Evolutionary conservation across 2,888 invertebrate genomes (phyloP).

Genomic region (Melanargia galathea): DNA sequence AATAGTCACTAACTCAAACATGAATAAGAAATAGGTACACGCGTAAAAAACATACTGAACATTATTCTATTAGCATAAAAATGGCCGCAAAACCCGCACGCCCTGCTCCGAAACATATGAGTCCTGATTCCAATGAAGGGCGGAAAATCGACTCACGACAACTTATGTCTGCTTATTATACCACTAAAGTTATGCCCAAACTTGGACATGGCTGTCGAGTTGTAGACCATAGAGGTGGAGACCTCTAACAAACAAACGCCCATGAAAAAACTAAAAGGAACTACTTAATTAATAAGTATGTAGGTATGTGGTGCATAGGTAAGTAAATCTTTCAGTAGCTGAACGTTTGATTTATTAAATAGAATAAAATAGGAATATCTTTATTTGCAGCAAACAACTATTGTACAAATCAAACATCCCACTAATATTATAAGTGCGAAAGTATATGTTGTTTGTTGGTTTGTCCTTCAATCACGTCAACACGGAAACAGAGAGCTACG

Average conservation of each 20-base stretch:
- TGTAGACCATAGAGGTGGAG: not conserved
- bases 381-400: too few relatives aligned
- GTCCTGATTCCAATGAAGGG: conserved; percentile 22
- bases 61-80: not conserved
- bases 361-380: too few relatives aligned
- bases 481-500: too few relatives aligned
- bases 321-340: too few relatives aligned
- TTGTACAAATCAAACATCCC: too few relatives aligned
- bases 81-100: not conserved
- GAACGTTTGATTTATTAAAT: too few relatives aligned
- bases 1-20: not conserved
- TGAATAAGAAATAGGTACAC: not conserved
- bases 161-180: conserved; percentile 25
- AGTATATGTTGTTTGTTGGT: not conserved
- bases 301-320: too few relatives aligned
- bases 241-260: too few relatives aligned
- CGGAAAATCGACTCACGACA: conserved; percentile 32
- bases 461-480: too few relatives aligned
- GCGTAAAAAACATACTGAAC: not conserved
- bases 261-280: not conserved
- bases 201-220: conserved; percentile 22
- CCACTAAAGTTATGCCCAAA: conserved; percentile 30
- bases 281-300: too few relatives aligned
- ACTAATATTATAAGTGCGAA: too few relatives aligned
- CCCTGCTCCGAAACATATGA: conserved; percentile 33